phyloP scores from a whole-genome alignment of 1,140 invertebrate species.

The Pogonus chalceus region DNA sequence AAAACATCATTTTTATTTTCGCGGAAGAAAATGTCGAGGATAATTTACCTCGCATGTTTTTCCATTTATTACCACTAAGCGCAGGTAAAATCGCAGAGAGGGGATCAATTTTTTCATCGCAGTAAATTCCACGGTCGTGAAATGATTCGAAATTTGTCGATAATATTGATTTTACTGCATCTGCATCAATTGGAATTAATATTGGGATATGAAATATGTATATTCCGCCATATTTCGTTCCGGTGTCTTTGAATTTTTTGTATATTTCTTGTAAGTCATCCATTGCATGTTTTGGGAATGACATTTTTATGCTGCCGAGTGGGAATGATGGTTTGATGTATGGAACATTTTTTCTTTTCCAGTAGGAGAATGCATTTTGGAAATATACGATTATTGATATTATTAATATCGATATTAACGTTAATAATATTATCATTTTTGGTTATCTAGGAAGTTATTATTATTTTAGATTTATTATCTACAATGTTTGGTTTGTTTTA shows the following conservation, averaged over 20 bases:
- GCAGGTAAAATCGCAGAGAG: conserved; percentile 36
- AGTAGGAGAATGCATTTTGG: conserved; percentile 21
- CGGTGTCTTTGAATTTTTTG: conserved; percentile 16
- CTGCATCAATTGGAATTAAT: conserved; percentile 37
- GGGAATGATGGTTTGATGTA: conserved; percentile 24
- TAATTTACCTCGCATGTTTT: conserved; percentile 33
- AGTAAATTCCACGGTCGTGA: conserved; percentile 39
- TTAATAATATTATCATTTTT: too few species aligned
- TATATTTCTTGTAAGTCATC: too few species aligned
- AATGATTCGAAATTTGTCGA: conserved; percentile 47
- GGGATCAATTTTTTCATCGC: conserved; percentile 39
- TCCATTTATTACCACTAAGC: conserved; percentile 31
- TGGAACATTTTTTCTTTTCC: conserved; percentile 21
- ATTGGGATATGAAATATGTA: conserved; percentile 35
- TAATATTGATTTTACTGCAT: conserved; percentile 40
- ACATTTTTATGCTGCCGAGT: conserved; percentile 29
- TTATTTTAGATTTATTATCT: too few species aligned
- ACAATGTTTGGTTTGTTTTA: too few species aligned
- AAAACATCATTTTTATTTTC: conserved; percentile 45
- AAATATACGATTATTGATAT: conserved; percentile 13
- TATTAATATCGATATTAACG: not conserved
- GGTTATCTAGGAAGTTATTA: too few species aligned
- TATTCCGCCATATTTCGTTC: conserved; percentile 26
- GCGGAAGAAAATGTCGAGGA: conserved; percentile 38
- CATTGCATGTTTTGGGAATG: too few species aligned